Conservation (phyloP, 2,797 vertebrate species). For the Macrochelys suwanniensis region DNA sequence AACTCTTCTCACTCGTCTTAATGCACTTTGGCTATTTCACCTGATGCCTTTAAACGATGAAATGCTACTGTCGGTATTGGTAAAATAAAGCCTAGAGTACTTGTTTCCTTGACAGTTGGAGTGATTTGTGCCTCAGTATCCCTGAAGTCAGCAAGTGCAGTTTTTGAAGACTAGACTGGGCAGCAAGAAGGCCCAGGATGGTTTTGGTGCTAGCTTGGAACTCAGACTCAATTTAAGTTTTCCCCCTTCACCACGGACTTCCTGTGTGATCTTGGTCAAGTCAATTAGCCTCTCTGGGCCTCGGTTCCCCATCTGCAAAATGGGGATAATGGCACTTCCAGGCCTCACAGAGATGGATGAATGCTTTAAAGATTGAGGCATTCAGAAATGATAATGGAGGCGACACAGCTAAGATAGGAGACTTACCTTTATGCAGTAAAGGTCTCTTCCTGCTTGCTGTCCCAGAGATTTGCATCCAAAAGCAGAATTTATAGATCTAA, state of each 20-base stretch:
- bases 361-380: background rate
- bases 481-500: background rate
- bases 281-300: background rate
- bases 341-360: no score
- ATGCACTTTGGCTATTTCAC: background rate
- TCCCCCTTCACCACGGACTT: background rate
- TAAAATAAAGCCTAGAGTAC: background rate
- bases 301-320: background rate
- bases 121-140: background rate
- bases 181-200: background rate
- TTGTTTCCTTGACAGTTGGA: background rate
- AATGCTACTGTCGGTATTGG: no score
- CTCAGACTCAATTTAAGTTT: background rate
- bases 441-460: background rate
- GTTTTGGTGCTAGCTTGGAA: background rate
- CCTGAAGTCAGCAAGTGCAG: background rate
- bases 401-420: background rate
- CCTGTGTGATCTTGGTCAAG: background rate
- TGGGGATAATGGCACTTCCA: background rate
- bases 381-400: background rate
- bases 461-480: background rate
- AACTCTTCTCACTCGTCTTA: background rate
- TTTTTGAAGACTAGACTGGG: background rate
- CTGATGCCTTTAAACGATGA: background rate
- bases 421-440: background rate